phyloP scores from a whole-genome alignment of 2,888 invertebrate genomes.

The Ochropleura plecta region DNA sequence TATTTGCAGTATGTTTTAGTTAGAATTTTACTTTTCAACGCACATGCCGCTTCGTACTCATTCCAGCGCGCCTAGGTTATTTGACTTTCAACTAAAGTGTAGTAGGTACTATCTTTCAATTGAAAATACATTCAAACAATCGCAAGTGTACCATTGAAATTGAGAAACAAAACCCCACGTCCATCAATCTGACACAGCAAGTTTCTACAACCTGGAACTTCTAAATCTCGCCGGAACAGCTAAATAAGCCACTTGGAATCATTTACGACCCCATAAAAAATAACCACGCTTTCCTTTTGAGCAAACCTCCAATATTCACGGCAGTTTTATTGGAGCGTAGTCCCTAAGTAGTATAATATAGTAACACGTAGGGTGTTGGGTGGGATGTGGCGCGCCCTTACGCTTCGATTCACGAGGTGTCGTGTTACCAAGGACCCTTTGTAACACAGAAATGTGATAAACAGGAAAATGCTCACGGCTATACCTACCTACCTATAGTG shows the following conservation, averaged over 20 bases:
- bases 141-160: slow-evolving; percentile 22
- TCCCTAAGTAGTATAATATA: slow-evolving; percentile 61
- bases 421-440: slow-evolving; percentile 73
- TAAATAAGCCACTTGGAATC: slow-evolving; percentile 65
- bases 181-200: slow-evolving; percentile 10
- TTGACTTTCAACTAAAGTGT: slow-evolving; percentile 53
- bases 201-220: slow-evolving; percentile 33
- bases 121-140: slow-evolving; percentile 28
- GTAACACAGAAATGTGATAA: slow-evolving; percentile 73
- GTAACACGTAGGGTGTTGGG: slow-evolving; percentile 64
- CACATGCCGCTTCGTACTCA: slow-evolving; percentile 41
- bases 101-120: slow-evolving; percentile 40
- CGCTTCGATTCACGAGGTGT: slow-evolving; percentile 76
- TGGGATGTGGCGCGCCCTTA: slow-evolving; percentile 72
- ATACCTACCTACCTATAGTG: slow-evolving; percentile 14
- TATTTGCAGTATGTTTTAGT: slow-evolving; percentile 15
- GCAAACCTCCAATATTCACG: slow-evolving; percentile 65
- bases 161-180: slow-evolving; percentile 8
- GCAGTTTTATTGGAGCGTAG: slow-evolving; percentile 63
- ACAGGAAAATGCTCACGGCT: slow-evolving; percentile 78
- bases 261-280: slow-evolving; percentile 71
- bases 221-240: slow-evolving; percentile 62
- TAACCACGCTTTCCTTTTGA: slow-evolving; percentile 69
- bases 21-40: slow-evolving; percentile 36
- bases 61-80: slow-evolving; percentile 40